Conservation (phyloP, 2,888 invertebrate species). For the Gari tellinella region DNA sequence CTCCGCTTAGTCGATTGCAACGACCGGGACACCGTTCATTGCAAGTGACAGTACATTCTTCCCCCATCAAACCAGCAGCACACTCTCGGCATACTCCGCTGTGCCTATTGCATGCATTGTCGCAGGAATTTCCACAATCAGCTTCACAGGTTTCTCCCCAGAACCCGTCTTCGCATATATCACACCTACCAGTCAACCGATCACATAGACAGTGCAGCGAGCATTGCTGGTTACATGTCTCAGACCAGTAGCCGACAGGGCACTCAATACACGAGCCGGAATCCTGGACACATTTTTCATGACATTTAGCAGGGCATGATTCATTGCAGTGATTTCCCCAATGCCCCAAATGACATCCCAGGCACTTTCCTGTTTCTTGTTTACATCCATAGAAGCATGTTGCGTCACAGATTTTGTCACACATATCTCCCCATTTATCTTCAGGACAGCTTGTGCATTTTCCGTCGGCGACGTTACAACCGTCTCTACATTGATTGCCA, state of each 20-base stretch:
- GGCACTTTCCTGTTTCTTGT: constrained; percentile 17
- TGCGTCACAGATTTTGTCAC: not conserved
- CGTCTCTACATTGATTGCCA: too few relatives aligned
- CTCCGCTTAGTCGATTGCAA: constrained; percentile 16
- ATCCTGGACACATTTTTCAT: constrained; percentile 5
- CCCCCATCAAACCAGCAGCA: constrained; percentile 14
- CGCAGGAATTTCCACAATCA: not conserved
- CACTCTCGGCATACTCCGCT: constrained; percentile 28
- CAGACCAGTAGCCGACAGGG: constrained; percentile 9
- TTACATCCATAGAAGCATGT: constrained; percentile 10
- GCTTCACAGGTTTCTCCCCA: constrained; percentile 16
- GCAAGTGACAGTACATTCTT: not conserved
- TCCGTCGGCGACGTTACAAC: too few relatives aligned
- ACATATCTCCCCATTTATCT: too few relatives aligned
- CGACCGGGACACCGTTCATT: constrained; percentile 1
- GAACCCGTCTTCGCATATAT: constrained; percentile 16
- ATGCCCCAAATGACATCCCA: constrained; percentile 7
- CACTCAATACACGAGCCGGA: constrained; percentile 30
- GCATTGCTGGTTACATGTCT: constrained; percentile 6
- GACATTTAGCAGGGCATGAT: not conserved
- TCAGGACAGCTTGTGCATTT: too few relatives aligned
- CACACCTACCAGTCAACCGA: constrained; percentile 5
- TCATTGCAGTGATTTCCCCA: constrained; percentile 23
- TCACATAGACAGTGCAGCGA: constrained; percentile 3
- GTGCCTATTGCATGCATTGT: constrained; percentile 7